Percentiles rank a stretch among this genome's conserved stretches.
phyloP scores from a whole-genome alignment of 2,797 vertebrate genomes.

The Anguilla megastoma region DNA sequence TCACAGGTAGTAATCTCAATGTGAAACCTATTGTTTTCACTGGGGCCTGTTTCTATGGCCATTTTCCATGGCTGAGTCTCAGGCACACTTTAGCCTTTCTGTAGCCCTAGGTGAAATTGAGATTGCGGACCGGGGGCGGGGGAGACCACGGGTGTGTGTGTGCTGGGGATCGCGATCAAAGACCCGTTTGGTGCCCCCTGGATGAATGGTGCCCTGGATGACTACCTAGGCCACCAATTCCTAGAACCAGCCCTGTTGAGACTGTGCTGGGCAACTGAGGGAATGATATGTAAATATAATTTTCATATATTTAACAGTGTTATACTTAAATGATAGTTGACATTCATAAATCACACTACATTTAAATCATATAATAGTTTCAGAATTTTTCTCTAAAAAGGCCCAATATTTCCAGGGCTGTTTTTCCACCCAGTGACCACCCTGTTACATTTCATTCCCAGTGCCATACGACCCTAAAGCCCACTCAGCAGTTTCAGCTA shows the following conservation, averaged over 20 bases:
- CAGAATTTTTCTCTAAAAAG: neutral
- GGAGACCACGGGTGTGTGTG: neutral
- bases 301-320: neutral
- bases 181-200: no score
- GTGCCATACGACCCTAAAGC: neutral
- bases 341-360: neutral
- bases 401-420: neutral
- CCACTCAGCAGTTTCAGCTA: neutral
- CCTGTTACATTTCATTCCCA: neutral
- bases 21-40: conserved; percentile 8
- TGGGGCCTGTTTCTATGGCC: neutral
- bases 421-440: neutral
- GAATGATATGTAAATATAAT: neutral
- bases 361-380: neutral
- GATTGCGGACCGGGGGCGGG: neutral
- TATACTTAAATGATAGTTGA: neutral
- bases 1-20: conserved; percentile 71
- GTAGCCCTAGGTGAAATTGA: neutral
- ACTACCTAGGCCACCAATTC: no score
- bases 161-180: neutral
- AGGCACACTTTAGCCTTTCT: neutral
- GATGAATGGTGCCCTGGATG: no score
- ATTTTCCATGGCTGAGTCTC: neutral
- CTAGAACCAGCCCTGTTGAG: neutral
- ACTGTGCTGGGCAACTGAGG: neutral